Evolutionary conservation across 2,113 vertebrate genomes (phyloP).

Genomic region (Nesospiza acunhae): DNA sequence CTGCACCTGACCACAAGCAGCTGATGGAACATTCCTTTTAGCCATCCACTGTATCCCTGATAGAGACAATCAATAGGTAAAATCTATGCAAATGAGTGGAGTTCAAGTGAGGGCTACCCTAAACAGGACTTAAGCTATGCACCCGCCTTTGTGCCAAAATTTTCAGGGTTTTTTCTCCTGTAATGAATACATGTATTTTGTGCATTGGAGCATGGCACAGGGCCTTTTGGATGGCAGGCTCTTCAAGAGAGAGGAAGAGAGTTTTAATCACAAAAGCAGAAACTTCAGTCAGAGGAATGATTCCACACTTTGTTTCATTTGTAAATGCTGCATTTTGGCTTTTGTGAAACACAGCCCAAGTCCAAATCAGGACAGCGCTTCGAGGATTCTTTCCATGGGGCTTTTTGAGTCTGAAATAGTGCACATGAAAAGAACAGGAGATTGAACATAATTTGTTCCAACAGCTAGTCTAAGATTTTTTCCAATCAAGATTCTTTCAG

Average conservation of each 20-base stretch:
- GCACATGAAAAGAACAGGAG: constrained; percentile 56
- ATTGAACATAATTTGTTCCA: constrained; percentile 54
- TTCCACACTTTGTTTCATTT: constrained; percentile 63
- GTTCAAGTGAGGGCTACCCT: constrained; percentile 57
- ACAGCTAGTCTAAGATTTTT: constrained; percentile 51
- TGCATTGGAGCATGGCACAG: constrained; percentile 68
- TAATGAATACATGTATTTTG: constrained; percentile 76
- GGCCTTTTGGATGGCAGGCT: constrained; percentile 60
- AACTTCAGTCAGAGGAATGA: constrained; percentile 55
- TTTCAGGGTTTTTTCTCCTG: constrained; percentile 43
- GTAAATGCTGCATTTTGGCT: constrained; percentile 63
- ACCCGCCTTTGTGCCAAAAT: constrained; percentile 61
- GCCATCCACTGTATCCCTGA: neutral
- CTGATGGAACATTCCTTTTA: neutral
- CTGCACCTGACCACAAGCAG: neutral
- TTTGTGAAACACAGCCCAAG: constrained; percentile 56
- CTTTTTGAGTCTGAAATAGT: constrained; percentile 41
- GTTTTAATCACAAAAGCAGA: constrained; percentile 74
- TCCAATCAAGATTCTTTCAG: constrained; percentile 61
- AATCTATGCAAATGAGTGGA: constrained; percentile 47
- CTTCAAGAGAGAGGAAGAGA: constrained; percentile 68
- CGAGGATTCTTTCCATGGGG: constrained; percentile 36
- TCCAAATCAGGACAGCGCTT: constrained; percentile 55
- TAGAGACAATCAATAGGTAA: constrained; percentile 38
- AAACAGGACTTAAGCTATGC: constrained; percentile 46